phyloP scores from a whole-genome alignment of 2,113 vertebrate genomes.

The Campylorhamphus procurvoides region DNA sequence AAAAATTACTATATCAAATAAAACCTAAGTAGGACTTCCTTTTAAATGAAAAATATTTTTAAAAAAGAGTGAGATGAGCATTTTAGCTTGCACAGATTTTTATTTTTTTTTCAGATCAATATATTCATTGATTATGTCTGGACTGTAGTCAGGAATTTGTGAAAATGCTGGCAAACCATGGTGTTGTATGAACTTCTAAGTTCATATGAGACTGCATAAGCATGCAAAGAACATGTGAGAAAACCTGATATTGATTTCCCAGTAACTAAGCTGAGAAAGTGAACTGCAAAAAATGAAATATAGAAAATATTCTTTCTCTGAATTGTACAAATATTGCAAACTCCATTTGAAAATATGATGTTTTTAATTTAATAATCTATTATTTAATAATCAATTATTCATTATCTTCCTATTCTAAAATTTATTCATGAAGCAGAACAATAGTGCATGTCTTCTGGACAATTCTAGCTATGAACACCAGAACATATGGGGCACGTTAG shows the following conservation, averaged over 20 bases:
- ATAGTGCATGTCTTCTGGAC: not conserved
- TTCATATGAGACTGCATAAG: not conserved
- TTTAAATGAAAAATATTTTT: not conserved
- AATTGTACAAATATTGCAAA: not conserved
- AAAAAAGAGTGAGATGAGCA: not conserved
- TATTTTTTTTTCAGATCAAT: not conserved
- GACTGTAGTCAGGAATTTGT: not conserved
- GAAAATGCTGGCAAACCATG: not conserved
- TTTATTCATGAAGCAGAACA: not conserved
- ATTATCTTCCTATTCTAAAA: not conserved
- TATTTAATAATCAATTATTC: not conserved
- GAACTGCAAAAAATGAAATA: not conserved
- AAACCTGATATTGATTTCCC: not conserved
- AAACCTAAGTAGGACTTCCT: not conserved
- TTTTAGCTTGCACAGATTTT: not conserved
- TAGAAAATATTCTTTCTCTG: not conserved
- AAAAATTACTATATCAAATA: not conserved
- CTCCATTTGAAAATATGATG: not conserved
- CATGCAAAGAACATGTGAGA: not conserved
- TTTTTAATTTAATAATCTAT: not conserved
- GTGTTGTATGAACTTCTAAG: not conserved
- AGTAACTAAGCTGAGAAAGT: not conserved
- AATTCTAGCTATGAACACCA: not conserved
- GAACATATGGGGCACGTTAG: not conserved
- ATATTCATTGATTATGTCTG: not conserved